Conservation (phyloP, 2,888 invertebrate genomes). For the Odontocolon sp. region DNA sequence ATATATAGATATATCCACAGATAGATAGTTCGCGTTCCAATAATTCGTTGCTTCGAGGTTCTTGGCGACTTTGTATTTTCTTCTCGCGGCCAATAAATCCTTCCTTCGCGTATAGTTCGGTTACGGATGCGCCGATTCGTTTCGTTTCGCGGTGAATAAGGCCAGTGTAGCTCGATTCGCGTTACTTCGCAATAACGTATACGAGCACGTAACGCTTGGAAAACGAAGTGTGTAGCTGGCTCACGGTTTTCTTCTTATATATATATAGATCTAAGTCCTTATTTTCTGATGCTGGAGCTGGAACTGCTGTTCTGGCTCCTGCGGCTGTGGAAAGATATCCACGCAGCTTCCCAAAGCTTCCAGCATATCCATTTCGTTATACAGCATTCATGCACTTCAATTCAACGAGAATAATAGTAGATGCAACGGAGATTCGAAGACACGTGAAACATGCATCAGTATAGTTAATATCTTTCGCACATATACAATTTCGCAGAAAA, state of each 20-base stretch:
- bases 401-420: background rate
- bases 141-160: slow-evolving; percentile 55
- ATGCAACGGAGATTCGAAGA: background rate
- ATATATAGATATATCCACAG: too few relatives aligned
- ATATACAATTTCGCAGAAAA: background rate
- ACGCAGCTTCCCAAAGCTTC: slow-evolving; percentile 3
- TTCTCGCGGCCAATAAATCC: slow-evolving; percentile 61
- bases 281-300: background rate
- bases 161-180: slow-evolving; percentile 33
- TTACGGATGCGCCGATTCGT: slow-evolving; percentile 61
- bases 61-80: slow-evolving; percentile 62
- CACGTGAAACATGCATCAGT: slow-evolving; percentile 10
- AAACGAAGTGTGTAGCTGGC: slow-evolving; percentile 51
- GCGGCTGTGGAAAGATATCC: slow-evolving; percentile 4
- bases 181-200: slow-evolving; percentile 58
- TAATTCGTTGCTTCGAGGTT: slow-evolving; percentile 30
- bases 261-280: slow-evolving; percentile 30
- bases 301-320: slow-evolving; percentile 17
- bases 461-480: slow-evolving; percentile 9
- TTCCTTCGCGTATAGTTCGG: slow-evolving; percentile 53
- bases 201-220: slow-evolving; percentile 58
- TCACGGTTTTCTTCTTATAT: slow-evolving; percentile 19
- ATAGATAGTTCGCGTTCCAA: slow-evolving; percentile 47
- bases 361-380: background rate
- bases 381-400: background rate